These are phyloP conservation scores for Sycophila texana DNA, from an alignment of 2,888 invertebrate genomes.

Conservation along the genomic window DNA sequence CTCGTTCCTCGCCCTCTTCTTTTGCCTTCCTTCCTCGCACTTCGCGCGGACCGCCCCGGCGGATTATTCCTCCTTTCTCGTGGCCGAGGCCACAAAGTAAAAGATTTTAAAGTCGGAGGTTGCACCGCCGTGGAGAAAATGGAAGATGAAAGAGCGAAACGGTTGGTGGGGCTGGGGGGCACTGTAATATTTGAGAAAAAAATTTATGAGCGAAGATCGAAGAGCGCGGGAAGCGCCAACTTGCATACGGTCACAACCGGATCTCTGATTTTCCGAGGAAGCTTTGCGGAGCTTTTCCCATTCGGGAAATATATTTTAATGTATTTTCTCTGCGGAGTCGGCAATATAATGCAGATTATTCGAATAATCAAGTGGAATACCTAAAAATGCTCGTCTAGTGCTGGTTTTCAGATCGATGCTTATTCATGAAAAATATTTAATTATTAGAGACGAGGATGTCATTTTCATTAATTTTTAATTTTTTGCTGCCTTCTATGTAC, in stretches of 20 bases:
- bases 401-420: no score
- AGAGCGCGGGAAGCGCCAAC: conserved; percentile 12
- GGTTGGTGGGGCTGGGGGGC: neutral
- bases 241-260: neutral
- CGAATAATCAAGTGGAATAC: no score
- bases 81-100: conserved; percentile 10
- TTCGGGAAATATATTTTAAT: neutral
- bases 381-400: no score
- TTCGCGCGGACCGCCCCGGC: neutral
- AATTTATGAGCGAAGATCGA: conserved; percentile 26
- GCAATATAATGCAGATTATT: no score
- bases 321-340: neutral
- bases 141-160: neutral
- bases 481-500: no score
- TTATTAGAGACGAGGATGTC: no score
- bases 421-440: no score
- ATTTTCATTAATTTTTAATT: no score
- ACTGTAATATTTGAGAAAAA: conserved; percentile 14
- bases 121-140: neutral
- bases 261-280: neutral
- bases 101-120: conserved; percentile 14
- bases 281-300: neutral
- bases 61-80: neutral
- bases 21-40: neutral
- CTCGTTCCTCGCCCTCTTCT: conserved; percentile 12